These are phyloP conservation scores for Apantesis nais DNA, from an alignment of 2,888 invertebrate species.

Conservation along the genomic window DNA sequence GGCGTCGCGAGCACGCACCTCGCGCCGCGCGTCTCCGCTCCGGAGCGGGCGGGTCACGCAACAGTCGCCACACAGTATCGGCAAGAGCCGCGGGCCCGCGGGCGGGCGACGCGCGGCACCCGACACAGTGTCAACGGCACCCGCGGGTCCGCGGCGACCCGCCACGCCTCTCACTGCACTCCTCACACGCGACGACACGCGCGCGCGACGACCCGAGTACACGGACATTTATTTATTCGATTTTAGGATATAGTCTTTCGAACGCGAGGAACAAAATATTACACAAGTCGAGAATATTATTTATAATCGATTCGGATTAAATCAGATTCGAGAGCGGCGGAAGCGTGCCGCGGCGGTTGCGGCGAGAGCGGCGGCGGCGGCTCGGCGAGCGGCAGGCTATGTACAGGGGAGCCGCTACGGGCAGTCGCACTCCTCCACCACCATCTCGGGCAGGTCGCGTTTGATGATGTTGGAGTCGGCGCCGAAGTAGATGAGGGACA, in stretches of 20 bases:
- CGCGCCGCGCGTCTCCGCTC: conserved; percentile 41
- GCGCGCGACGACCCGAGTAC: conserved; percentile 50
- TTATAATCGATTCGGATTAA: conserved; percentile 83
- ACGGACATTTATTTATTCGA: conserved; percentile 68
- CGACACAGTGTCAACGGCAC: conserved; percentile 19
- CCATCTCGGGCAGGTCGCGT: conserved; percentile 97
- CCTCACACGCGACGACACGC: conserved; percentile 46
- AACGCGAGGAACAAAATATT: conserved; percentile 86
- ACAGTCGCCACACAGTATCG: conserved; percentile 22
- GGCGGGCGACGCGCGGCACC: neutral
- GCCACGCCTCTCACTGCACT: conserved; percentile 33
- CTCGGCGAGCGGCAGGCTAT: conserved; percentile 60
- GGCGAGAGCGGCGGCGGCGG: conserved; percentile 51
- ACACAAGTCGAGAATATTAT: conserved; percentile 85
- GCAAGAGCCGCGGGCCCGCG: conserved; percentile 8
- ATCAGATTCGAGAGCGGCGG: conserved; percentile 81
- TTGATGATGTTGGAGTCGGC: conserved; percentile 96
- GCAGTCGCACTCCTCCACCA: conserved; percentile 98
- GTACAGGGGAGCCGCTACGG: conserved; percentile 86
- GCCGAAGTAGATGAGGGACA: conserved; percentile 97
- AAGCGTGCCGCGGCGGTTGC: conserved; percentile 71
- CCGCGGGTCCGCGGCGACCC: conserved; percentile 25
- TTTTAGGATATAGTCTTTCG: conserved; percentile 85
- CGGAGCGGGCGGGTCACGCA: conserved; percentile 18
- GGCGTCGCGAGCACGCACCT: conserved; percentile 56